phyloP scores from a whole-genome alignment of 2,113 vertebrate genomes.

The Melanotaenia duboulayi region DNA sequence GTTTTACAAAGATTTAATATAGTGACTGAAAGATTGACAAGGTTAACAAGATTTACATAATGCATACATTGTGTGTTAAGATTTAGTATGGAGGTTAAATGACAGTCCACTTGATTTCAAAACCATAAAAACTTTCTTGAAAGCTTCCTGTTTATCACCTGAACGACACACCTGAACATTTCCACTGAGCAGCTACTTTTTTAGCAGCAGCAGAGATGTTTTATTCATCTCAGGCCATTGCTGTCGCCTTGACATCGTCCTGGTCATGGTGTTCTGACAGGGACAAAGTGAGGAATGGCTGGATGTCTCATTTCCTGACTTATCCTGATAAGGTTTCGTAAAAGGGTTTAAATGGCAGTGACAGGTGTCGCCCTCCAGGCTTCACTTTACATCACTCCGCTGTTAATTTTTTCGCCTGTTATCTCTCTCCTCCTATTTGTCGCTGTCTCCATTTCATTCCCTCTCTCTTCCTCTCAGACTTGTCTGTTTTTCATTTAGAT shows the following conservation, averaged over 20 bases:
- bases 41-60: too few relatives aligned
- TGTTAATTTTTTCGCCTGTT: slow-evolving; percentile 57
- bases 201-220: slow-evolving; percentile 41
- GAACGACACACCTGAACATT: slow-evolving; percentile 14
- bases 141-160: slow-evolving; percentile 17
- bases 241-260: slow-evolving; percentile 36
- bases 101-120: too few relatives aligned
- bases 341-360: slow-evolving; percentile 62
- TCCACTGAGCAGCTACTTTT: slow-evolving; percentile 7
- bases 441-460: slow-evolving; percentile 42
- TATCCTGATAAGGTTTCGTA: slow-evolving; percentile 60
- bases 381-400: slow-evolving; percentile 67
- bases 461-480: slow-evolving; percentile 35
- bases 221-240: slow-evolving; percentile 55
- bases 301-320: slow-evolving; percentile 62
- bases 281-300: slow-evolving; percentile 31
- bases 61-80: too few relatives aligned
- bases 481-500: slow-evolving; percentile 62
- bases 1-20: too few relatives aligned
- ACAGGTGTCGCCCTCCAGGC: slow-evolving; percentile 64
- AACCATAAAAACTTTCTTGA: background rate
- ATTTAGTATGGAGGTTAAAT: too few relatives aligned
- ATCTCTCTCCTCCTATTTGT: slow-evolving; percentile 58
- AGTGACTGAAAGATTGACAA: too few relatives aligned
- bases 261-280: slow-evolving; percentile 45